Evolutionary conservation across 2,888 invertebrate species (phyloP).

Genomic region (Timema podura): DNA sequence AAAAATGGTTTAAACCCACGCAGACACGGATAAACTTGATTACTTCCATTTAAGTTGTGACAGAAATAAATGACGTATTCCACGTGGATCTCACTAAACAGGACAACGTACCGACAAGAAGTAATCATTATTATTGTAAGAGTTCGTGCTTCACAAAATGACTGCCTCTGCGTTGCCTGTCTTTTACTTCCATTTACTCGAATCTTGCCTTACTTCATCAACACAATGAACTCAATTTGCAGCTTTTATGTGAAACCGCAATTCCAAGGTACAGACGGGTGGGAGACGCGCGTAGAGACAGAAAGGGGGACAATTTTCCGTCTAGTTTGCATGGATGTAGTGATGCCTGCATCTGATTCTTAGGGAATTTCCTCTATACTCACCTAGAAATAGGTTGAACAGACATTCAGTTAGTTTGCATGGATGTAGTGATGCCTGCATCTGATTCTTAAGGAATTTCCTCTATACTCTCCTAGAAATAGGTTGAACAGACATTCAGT

Average conservation of each 20-base stretch:
- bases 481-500: background rate
- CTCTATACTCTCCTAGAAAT: no score
- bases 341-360: no score
- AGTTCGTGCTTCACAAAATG: no score
- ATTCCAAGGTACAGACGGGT: conserved; percentile 1
- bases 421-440: background rate
- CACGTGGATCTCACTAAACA: no score
- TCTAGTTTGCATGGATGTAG: conserved; percentile 13
- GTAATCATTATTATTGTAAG: no score
- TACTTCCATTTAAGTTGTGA: no score
- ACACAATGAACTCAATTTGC: conserved; percentile 17
- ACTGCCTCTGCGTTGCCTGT: background rate
- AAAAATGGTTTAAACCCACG: no score
- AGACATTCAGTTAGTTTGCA: conserved; percentile 2
- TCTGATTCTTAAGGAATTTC: no score
- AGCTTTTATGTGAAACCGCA: conserved; percentile 9
- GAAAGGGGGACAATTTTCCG: background rate
- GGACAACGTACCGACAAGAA: no score
- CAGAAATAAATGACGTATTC: no score
- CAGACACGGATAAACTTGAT: no score
- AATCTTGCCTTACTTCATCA: conserved; percentile 17
- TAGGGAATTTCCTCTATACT: no score
- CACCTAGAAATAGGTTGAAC: background rate
- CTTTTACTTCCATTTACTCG: conserved; percentile 14
- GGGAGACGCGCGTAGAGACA: conserved; percentile 7